phyloP scores from a whole-genome alignment of 2,888 invertebrate genomes.

The Selenia dentaria region DNA sequence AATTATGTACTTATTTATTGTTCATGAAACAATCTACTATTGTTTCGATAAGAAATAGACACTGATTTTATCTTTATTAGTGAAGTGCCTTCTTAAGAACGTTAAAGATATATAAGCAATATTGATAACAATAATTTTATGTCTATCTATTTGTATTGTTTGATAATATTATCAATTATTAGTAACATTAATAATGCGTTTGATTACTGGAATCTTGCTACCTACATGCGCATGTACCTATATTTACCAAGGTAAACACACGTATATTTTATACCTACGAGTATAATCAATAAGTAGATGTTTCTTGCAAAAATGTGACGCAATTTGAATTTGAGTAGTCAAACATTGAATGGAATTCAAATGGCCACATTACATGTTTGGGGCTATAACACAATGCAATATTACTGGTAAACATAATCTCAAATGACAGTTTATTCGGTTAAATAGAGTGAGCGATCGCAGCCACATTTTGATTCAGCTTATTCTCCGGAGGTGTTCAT shows the following conservation, averaged over 20 bases:
- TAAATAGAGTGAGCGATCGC: constrained; percentile 56
- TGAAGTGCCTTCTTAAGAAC: constrained; percentile 71
- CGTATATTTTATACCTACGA: too few species aligned
- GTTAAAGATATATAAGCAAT: constrained; percentile 73
- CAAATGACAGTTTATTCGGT: constrained; percentile 64
- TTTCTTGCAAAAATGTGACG: too few species aligned
- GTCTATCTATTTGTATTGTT: constrained; percentile 76
- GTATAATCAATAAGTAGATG: too few species aligned
- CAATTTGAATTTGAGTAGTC: too few species aligned
- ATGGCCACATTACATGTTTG: constrained; percentile 60
- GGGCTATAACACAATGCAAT: constrained; percentile 52
- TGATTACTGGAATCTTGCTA: constrained; percentile 49
- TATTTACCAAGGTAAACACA: too few species aligned
- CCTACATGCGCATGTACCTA: constrained; percentile 44
- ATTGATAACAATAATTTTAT: constrained; percentile 75
- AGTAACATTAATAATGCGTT: constrained; percentile 55
- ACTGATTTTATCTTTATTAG: constrained; percentile 70
- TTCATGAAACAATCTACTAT: constrained; percentile 42
- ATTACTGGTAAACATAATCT: constrained; percentile 49
- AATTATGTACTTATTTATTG: constrained; percentile 36
- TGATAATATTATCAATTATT: constrained; percentile 76
- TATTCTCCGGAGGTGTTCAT: constrained; percentile 77
- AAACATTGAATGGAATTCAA: constrained; percentile 64
- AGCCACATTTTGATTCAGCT: constrained; percentile 38
- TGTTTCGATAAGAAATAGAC: constrained; percentile 46